These are phyloP conservation scores for Tenthredo mesomela DNA, from an alignment of 2,888 invertebrate species.

Conservation along the genomic window DNA sequence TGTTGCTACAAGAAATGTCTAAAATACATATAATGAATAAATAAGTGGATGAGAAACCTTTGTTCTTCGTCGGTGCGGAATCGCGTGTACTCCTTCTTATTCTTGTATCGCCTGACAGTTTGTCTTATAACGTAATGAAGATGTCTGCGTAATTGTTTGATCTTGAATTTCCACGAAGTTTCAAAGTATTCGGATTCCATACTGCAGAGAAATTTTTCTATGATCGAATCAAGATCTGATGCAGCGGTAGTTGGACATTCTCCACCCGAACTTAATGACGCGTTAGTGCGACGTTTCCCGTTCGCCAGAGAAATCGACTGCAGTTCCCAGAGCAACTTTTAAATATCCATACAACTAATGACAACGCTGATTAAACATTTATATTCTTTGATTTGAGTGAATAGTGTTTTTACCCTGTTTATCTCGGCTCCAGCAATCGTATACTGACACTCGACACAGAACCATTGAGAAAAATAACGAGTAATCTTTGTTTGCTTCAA, in stretches of 20 bases:
- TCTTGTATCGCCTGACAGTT: constrained; percentile 69
- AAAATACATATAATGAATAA: background rate
- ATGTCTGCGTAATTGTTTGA: constrained; percentile 68
- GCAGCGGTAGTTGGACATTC: background rate
- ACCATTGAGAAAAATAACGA: constrained; percentile 40
- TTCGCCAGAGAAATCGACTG: background rate
- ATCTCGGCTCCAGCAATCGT: background rate
- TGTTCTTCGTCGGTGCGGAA: constrained; percentile 86
- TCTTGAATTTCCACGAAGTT: constrained; percentile 70
- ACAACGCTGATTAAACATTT: background rate
- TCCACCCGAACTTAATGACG: background rate
- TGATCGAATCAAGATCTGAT: background rate
- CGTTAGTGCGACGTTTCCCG: background rate
- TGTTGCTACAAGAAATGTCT: background rate
- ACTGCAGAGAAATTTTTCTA: background rate
- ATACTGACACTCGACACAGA: constrained; percentile 23
- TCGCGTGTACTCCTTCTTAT: constrained; percentile 82
- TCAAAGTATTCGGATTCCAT: constrained; percentile 73
- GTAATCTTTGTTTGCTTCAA: constrained; percentile 49
- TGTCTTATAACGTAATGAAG: constrained; percentile 66
- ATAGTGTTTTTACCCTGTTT: constrained; percentile 33
- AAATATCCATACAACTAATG: background rate
- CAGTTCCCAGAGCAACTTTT: background rate
- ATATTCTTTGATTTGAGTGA: background rate
- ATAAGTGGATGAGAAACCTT: constrained; percentile 78